Evolutionary conservation across 1,140 invertebrate genomes (phyloP), one percentile per base, ranked within the genome.

Genomic region (Zophobas atratus): DNA sequence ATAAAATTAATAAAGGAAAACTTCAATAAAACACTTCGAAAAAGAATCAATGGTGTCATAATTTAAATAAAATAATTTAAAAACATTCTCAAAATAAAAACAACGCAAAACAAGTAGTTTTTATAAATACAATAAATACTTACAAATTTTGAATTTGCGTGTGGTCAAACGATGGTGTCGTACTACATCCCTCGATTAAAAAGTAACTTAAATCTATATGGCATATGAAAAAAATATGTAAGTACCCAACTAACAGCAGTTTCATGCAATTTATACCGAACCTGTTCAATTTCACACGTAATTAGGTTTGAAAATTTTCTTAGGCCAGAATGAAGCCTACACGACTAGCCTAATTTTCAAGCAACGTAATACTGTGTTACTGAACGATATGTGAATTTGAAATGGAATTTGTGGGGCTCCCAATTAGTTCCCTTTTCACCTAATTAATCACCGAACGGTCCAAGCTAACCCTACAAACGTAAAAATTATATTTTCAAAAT

Each of bases 41-140:
- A 79, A 82, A 77, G 56, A 77, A 77, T 56, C 78, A 83, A 83
- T 83, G 57, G 79, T 83, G 81, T 82, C 81, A 81, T 83, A 83
- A 81, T 82, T 82, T 81, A 74, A 79, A 79, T 76, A 76, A 78
- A 71, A 81, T 82, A 80, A 72, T 75, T 77, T 71, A 71, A 78
- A 77, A 71, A 80, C 55, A 57, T 71, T 41, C 56, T 82, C 79
- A 53, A 81, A 81, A 79, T 70, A 78, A 79, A 77, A 39, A 57
- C 70, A 77, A 77, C 73, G 34, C 63, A 73, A 77, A 75, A 81
- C 80, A 84, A 76, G 81, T 80, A 81, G 41, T 80, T 57, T 76
- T 53, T 67, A 82, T 81, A 82, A 80, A 81, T 79, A 82, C 77
- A 67, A 81, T 77, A 78, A 79, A 82, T 72, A 82, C 79, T 63